Evolutionary conservation across 2,797 vertebrate genomes (phyloP), one percentile per base, ranked within the genome.

Genomic region (Poecilia picta): DNA sequence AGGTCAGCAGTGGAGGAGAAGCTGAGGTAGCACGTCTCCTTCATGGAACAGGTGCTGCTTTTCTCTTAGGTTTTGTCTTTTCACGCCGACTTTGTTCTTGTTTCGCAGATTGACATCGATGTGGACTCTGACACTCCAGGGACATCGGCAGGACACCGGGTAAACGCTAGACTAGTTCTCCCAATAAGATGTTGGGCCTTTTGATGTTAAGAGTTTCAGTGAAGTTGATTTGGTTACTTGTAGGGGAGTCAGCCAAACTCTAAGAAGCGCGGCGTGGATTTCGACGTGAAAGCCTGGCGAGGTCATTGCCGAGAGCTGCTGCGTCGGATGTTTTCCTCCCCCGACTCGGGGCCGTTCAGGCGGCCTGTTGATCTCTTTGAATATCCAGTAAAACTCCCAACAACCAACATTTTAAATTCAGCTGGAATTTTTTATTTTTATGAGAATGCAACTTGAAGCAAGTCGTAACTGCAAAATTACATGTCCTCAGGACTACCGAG

Each of bases 81-180:
- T 72, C 47, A 2, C 51, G 53, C 64, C 16, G 43, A 4, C 1
- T 81, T 76, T 84, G 0, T 18, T 13, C 20, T 78, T 72, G 28
- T 49, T 82, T 86, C 92, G 89, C 92, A 98, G 97, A 95, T 93
- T 81, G 97, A 96, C 79, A 92, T 97, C 45, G 97, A 99, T 8
- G 93, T 98, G 55, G 98, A 99, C 94, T 99, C 98, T 0, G 98
- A 99, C 5, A 97, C 96, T 80, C 98, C 98, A 12, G 97, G 98
- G 77, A 99, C 98, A 43, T 99, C 98, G 43, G 93, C 97, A 80
- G 97, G 97, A 89, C 96, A 96, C 84, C 92, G 90, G 85, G 98
- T 98, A 83, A 97, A 95, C 62, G 15, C 8, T 66, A 20, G 13
- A 46, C 5, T 3, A 53, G 18, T 31, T 68, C 7, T 11, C 6